Conservation (phyloP, 1,140 invertebrate species). For the Galleria mellonella region DNA sequence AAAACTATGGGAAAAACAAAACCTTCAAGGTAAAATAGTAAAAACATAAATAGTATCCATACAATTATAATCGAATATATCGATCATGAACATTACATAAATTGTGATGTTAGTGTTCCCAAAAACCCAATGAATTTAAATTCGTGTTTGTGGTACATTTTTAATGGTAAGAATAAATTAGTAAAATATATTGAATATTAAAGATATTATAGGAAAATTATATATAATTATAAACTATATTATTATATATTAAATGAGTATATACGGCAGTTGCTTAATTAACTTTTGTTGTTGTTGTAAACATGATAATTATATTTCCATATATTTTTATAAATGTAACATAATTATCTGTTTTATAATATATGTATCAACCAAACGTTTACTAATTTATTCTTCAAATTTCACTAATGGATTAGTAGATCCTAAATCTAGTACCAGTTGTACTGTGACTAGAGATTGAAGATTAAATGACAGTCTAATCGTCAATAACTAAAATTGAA, state of each 20-base stretch:
- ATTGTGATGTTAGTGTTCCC: conserved; percentile 22
- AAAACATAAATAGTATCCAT: neutral
- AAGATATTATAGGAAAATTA: no score
- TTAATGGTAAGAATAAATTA: neutral
- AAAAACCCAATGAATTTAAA: conserved; percentile 22
- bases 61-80: neutral
- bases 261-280: no score
- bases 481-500: conserved; percentile 1
- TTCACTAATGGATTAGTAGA: neutral
- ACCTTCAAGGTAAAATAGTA: conserved; percentile 8
- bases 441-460: conserved; percentile 56
- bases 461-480: conserved; percentile 21
- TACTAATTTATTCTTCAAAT: no score
- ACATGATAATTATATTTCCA: no score
- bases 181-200: no score
- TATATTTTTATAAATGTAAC: no score
- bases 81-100: neutral
- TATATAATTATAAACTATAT: no score
- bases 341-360: no score
- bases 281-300: no score
- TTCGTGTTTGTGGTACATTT: conserved; percentile 3
- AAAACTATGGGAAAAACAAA: conserved; percentile 31
- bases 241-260: no score
- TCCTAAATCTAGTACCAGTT: conserved; percentile 50
- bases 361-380: no score